Percentiles rank a stretch among this genome's conserved stretches.
These are phyloP conservation scores for Apaloderma vittatum DNA, from an alignment of 2,113 vertebrate genomes.

Conservation along the genomic window DNA sequence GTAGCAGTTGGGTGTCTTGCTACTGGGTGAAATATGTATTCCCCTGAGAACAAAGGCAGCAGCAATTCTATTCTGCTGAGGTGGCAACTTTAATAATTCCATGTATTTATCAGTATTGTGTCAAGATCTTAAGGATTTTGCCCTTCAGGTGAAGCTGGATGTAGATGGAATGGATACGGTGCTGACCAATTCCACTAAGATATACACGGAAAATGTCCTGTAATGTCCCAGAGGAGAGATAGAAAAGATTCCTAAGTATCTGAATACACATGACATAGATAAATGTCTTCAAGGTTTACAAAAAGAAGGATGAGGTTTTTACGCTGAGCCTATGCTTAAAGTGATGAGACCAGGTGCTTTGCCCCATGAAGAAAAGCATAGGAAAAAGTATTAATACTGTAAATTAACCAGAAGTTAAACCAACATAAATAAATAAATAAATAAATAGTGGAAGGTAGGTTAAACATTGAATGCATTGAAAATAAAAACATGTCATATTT, in stretches of 20 bases:
- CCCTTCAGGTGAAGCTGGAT: slow-evolving; percentile 80
- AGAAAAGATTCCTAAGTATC: slow-evolving; percentile 69
- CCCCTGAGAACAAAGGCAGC: slow-evolving; percentile 81
- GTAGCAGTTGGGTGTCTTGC: slow-evolving; percentile 79
- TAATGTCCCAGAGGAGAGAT: slow-evolving; percentile 60
- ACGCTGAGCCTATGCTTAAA: slow-evolving; percentile 18
- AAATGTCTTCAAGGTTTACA: slow-evolving; percentile 65
- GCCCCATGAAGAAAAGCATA: neutral
- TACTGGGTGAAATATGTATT: slow-evolving; percentile 83
- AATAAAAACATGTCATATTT: slow-evolving; percentile 7
- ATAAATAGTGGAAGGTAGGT: neutral
- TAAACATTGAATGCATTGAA: slow-evolving; percentile 27
- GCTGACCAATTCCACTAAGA: slow-evolving; percentile 73
- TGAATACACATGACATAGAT: slow-evolving; percentile 68
- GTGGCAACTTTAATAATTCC: slow-evolving; percentile 85
- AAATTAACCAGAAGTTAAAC: slow-evolving; percentile 60
- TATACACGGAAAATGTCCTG: slow-evolving; percentile 73
- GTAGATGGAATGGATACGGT: slow-evolving; percentile 72
- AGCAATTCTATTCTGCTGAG: slow-evolving; percentile 78
- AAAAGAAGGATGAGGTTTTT: slow-evolving; percentile 34
- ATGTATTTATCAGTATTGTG: slow-evolving; percentile 84
- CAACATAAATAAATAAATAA: neutral
- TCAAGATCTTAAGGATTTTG: slow-evolving; percentile 82
- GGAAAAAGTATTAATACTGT: slow-evolving; percentile 13
- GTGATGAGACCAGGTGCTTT: neutral